Evolutionary conservation across 2,888 invertebrate species (phyloP).

Genomic region (Prostheceraeus crozeri): DNA sequence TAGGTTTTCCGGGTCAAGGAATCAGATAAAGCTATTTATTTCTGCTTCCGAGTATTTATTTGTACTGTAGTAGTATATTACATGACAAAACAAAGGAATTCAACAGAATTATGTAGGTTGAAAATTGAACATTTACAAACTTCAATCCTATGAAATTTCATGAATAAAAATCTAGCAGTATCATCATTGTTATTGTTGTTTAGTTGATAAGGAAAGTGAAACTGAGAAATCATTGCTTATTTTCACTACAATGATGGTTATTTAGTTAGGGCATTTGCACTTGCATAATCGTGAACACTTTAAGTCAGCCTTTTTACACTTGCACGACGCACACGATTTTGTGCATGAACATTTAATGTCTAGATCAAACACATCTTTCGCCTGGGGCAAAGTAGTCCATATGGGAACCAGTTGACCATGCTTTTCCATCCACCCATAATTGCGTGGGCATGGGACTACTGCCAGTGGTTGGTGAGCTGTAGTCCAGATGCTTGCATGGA

Average conservation of each 20-base stretch:
- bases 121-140: no score
- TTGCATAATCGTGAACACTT: constrained; percentile 30
- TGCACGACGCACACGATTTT: constrained; percentile 33
- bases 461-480: constrained; percentile 36
- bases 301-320: constrained; percentile 34
- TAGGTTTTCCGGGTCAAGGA: no score
- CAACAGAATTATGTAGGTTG: no score
- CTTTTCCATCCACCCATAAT: constrained; percentile 37
- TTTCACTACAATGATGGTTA: constrained; percentile 9
- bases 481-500: constrained; percentile 37
- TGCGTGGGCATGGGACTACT: constrained; percentile 22
- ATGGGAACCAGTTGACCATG: constrained; percentile 37
- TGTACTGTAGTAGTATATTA: not conserved
- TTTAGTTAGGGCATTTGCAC: constrained; percentile 27
- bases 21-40: not conserved
- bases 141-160: no score
- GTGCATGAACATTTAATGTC: constrained; percentile 34
- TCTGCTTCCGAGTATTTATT: not conserved
- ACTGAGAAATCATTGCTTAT: not conserved
- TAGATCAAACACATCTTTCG: constrained; percentile 34
- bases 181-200: no score
- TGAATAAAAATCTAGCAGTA: no score
- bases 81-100: no score
- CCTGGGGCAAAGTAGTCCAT: constrained; percentile 33
- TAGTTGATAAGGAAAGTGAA: no score